phyloP scores from a whole-genome alignment of 2,888 invertebrate species.

The Pharmacophagus antenor region DNA sequence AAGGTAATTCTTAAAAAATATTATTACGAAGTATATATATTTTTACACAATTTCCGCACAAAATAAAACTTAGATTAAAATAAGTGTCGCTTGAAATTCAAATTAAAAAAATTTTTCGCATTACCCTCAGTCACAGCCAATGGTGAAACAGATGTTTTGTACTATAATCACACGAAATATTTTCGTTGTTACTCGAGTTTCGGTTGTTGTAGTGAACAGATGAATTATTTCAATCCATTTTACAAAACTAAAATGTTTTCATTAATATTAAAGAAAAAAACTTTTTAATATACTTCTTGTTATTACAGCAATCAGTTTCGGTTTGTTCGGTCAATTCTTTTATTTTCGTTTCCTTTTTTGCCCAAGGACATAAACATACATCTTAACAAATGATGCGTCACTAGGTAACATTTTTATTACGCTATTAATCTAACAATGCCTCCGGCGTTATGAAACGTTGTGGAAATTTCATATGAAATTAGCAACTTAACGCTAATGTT shows the following conservation, averaged over 20 bases:
- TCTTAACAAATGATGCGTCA: too few relatives aligned
- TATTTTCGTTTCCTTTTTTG: neutral
- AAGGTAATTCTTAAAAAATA: too few relatives aligned
- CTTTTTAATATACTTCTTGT: too few relatives aligned
- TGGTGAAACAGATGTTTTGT: neutral
- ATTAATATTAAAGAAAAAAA: too few relatives aligned
- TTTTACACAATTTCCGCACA: too few relatives aligned
- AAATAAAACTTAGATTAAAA: too few relatives aligned
- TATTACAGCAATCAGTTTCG: neutral
- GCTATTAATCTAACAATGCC: conserved; percentile 1
- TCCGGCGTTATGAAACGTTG: neutral
- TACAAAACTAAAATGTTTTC: too few relatives aligned
- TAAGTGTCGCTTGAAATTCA: neutral
- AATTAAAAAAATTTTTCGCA: neutral
- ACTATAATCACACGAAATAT: neutral
- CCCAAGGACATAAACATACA: neutral
- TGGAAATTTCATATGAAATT: neutral
- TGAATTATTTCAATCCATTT: too few relatives aligned
- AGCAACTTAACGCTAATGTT: neutral
- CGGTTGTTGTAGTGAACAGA: neutral
- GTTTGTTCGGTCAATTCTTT: neutral
- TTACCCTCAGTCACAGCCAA: neutral
- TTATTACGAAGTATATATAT: too few relatives aligned
- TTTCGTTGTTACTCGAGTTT: neutral
- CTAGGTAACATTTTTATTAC: conserved; percentile 3